Evolutionary conservation across 2,888 invertebrate species (phyloP).

Genomic region (Melinaea marsaeus): DNA sequence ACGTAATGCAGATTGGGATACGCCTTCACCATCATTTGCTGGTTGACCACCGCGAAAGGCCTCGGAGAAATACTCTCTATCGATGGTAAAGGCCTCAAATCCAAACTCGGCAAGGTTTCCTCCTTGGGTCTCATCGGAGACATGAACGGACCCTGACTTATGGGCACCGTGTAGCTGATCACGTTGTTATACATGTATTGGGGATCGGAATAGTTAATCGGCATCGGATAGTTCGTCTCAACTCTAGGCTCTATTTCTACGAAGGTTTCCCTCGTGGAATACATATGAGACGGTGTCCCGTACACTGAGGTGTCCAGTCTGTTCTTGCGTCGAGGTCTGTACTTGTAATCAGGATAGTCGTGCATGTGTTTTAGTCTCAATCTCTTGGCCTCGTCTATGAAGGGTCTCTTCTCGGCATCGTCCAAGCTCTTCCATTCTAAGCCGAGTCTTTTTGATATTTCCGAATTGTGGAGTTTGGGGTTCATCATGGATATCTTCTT

Average conservation of each 20-base stretch:
- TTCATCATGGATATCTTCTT: slow-evolving; percentile 90
- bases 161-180: slow-evolving; percentile 63
- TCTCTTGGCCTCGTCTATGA: slow-evolving; percentile 92
- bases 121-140: slow-evolving; percentile 61
- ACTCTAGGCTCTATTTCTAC: slow-evolving; percentile 62
- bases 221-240: slow-evolving; percentile 56
- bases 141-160: slow-evolving; percentile 56
- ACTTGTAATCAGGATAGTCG: slow-evolving; percentile 85
- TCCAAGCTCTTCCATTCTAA: slow-evolving; percentile 90
- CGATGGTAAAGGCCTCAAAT: slow-evolving; percentile 65
- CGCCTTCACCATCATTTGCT: slow-evolving; percentile 74
- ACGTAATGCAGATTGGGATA: slow-evolving; percentile 70
- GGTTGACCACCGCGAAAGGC: slow-evolving; percentile 68
- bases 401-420: slow-evolving; percentile 88
- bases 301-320: slow-evolving; percentile 64
- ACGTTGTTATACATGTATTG: slow-evolving; percentile 69
- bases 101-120: slow-evolving; percentile 54
- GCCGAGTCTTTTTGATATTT: slow-evolving; percentile 89
- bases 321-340: slow-evolving; percentile 80
- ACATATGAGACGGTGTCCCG: slow-evolving; percentile 47
- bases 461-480: slow-evolving; percentile 87
- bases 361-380: slow-evolving; percentile 84
- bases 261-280: slow-evolving; percentile 55
- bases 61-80: slow-evolving; percentile 72
- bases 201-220: slow-evolving; percentile 56